Conservation (phyloP, 2,888 invertebrate species). For the Odiellus spinosus region DNA sequence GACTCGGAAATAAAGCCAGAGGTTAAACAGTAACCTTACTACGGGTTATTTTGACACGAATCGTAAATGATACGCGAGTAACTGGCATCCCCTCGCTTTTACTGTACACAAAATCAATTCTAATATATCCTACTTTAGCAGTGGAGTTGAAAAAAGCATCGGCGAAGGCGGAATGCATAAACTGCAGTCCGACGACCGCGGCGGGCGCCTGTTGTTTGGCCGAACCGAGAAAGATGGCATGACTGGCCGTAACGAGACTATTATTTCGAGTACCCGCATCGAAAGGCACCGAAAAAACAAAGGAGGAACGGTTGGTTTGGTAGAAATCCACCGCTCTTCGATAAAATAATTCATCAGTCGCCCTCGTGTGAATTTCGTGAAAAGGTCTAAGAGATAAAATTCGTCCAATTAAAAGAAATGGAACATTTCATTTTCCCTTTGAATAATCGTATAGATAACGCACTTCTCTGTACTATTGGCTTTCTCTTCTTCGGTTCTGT, state of each 20-base stretch:
- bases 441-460: not conserved
- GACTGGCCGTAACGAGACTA: slow-evolving; percentile 57
- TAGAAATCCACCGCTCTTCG: slow-evolving; percentile 79
- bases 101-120: too few species aligned
- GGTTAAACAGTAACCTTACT: too few species aligned
- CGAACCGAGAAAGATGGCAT: slow-evolving; percentile 38
- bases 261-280: slow-evolving; percentile 39
- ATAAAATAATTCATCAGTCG: slow-evolving; percentile 80
- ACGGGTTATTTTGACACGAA: too few species aligned
- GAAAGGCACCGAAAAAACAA: slow-evolving; percentile 75
- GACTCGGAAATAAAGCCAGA: too few species aligned
- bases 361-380: slow-evolving; percentile 29
- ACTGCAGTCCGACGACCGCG: slow-evolving; percentile 80
- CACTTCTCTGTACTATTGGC: slow-evolving; percentile 16
- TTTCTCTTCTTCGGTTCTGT: slow-evolving; percentile 23
- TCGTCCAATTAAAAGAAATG: not conserved
- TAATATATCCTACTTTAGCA: slow-evolving; percentile 63
- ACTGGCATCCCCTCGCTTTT: too few species aligned
- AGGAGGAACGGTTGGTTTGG: slow-evolving; percentile 52
- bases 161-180: slow-evolving; percentile 63
- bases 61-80: too few species aligned
- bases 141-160: slow-evolving; percentile 75
- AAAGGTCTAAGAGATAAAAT: slow-evolving; percentile 11
- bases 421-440: too few species aligned
- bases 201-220: slow-evolving; percentile 33